These are phyloP conservation scores for Tenebrosternarchus preto DNA, from an alignment of 2,113 vertebrate genomes.

Conservation along the genomic window DNA sequence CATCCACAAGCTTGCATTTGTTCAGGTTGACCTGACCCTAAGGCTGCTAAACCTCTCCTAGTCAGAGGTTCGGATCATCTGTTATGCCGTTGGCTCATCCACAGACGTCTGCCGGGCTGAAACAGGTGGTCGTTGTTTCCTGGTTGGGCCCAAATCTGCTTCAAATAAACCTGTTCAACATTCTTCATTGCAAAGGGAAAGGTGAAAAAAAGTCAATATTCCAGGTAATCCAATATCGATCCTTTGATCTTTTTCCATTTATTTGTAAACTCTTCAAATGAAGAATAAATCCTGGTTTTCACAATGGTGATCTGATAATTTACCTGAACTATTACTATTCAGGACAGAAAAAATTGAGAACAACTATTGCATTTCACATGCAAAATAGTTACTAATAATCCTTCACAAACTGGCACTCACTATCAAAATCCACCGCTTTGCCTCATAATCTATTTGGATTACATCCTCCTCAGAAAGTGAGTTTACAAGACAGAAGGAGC, in stretches of 20 bases:
- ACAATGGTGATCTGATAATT: not conserved
- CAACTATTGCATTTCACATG: not conserved
- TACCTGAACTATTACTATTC: not conserved
- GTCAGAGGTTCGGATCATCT: conserved; percentile 20
- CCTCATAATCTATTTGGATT: conserved; percentile 78
- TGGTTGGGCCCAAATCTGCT: conserved; percentile 3
- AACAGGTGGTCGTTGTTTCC: not conserved
- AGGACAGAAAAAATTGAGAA: not conserved
- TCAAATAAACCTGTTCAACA: conserved; percentile 28
- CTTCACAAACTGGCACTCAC: conserved; percentile 26
- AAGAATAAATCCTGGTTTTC: not conserved
- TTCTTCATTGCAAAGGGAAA: conserved; percentile 14
- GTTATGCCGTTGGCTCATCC: not conserved
- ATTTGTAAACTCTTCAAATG: not conserved
- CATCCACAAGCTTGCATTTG: conserved; percentile 45
- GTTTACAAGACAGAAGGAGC: conserved; percentile 40
- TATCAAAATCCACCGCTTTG: conserved; percentile 66
- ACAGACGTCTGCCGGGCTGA: conserved; percentile 9
- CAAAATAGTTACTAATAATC: conserved; percentile 10
- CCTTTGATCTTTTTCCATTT: conserved; percentile 2
- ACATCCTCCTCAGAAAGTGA: conserved; percentile 65
- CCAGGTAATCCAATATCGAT: conserved; percentile 41
- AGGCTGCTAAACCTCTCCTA: not conserved
- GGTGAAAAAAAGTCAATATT: not conserved
- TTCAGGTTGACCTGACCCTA: conserved; percentile 56